Base-by-base conservation (phyloP, 2,797 vertebrate species). In the Lepidocolaptes lacrymiger region DNA sequence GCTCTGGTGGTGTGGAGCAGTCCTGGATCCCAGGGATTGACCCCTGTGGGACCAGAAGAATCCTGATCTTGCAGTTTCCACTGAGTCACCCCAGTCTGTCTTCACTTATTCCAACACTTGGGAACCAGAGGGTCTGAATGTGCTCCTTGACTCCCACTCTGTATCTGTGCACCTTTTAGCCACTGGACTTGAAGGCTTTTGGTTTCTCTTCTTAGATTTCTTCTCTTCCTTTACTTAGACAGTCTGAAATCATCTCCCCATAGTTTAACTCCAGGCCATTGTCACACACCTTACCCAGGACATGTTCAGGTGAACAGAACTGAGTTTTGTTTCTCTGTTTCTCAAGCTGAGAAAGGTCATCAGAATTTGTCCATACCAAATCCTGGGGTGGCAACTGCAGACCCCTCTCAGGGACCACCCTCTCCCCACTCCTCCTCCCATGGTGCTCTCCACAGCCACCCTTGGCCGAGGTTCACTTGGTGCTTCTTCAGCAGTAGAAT, bases 81-180 rank as follows among this genome's bases (percentile, higher is more conserved):
- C 66, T 61, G 89, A 69, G 84, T 73, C 69, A 76, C 55, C 83
- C 48, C 36, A 69, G 55, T 52, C 61, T 82, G 59, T 84, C 85
- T 92, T 86, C 55, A 52, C 32, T 96, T 85, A 59, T 64, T 96
- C 43, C 72, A 95, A 2, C 4, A 62, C 67, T 17, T 89, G 91
- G 78, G 91, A 87, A 77, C 63, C 52, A 77, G 63, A 76, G n/a
- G 59, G 58, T 71, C 85, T 92, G 79, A 91, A 74, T 83, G 49
- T 77, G 49, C 39, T 80, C 22, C 37, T 85, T 67, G 61, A 56
- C 44, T 91, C 85, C 62, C 83, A 10, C 34, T 58, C 68, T 85
- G 37, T 85, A 12, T 87, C 77, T 91, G 56, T 63, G 41, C 82
- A 51, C 62, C n/a, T 85, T 71, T 51, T 74, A 49, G 12, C 61